phyloP scores from a whole-genome alignment of 2,888 invertebrate genomes.

The Beris chalybata region DNA sequence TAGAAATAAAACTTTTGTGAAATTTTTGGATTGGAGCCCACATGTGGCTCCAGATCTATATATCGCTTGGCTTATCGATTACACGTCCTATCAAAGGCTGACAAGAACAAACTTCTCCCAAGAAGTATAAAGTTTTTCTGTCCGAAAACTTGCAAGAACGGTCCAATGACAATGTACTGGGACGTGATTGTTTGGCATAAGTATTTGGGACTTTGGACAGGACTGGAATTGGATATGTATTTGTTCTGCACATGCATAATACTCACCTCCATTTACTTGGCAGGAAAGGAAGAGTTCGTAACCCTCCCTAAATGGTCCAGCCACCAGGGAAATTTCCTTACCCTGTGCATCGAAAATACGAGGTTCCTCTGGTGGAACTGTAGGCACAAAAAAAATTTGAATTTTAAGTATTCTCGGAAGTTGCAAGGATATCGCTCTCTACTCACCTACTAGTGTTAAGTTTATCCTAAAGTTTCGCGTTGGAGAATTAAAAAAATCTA shows the following conservation, averaged over 20 bases:
- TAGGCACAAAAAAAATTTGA: slow-evolving; percentile 26
- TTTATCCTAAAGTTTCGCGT: slow-evolving; percentile 85
- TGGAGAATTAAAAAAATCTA: slow-evolving; percentile 87
- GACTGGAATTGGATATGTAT: slow-evolving; percentile 4
- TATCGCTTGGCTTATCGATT: too few relatives aligned
- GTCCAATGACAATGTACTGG: neutral
- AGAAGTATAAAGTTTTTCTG: too few relatives aligned
- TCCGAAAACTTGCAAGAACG: too few relatives aligned
- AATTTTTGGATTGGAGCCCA: too few relatives aligned
- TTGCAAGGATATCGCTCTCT: slow-evolving; percentile 5
- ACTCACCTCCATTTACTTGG: slow-evolving; percentile 82
- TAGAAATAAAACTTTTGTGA: too few relatives aligned
- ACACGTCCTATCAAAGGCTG: too few relatives aligned
- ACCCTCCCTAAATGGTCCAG: slow-evolving; percentile 86
- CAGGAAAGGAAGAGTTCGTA: slow-evolving; percentile 81
- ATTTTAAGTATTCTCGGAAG: too few relatives aligned
- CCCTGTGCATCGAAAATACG: slow-evolving; percentile 83
- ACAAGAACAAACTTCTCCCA: too few relatives aligned
- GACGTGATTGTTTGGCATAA: slow-evolving; percentile 12
- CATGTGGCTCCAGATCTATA: too few relatives aligned
- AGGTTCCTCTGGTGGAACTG: slow-evolving; percentile 79
- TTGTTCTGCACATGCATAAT: too few relatives aligned
- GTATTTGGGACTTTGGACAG: neutral
- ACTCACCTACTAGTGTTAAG: slow-evolving; percentile 84
- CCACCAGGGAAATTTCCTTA: slow-evolving; percentile 73